Evolutionary conservation across 1,140 invertebrate species (phyloP).

Genomic region (Leptinotarsa texana): DNA sequence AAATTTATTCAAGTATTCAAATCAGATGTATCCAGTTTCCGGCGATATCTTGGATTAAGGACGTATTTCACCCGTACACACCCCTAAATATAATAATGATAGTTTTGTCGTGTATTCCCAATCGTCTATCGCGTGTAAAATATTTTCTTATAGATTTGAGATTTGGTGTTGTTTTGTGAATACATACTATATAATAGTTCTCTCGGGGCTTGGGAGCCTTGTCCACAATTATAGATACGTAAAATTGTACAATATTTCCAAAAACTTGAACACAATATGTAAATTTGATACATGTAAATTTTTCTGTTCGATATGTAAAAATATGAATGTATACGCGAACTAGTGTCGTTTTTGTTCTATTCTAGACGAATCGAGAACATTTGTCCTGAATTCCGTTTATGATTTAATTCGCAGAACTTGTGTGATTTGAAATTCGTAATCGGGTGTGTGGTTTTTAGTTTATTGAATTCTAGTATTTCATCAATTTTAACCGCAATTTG

Average conservation of each 20-base stretch:
- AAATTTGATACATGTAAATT: constrained; percentile 34
- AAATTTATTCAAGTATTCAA: too few species aligned
- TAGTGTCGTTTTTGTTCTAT: neutral
- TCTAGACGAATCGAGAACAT: neutral
- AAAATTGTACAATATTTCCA: constrained; percentile 55
- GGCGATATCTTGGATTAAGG: neutral
- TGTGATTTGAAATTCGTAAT: too few species aligned
- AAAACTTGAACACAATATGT: constrained; percentile 36
- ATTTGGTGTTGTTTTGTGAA: constrained; percentile 46
- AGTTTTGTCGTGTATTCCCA: constrained; percentile 11
- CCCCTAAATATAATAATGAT: neutral
- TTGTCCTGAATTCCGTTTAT: too few species aligned
- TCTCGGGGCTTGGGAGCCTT: constrained; percentile 26
- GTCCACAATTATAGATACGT: constrained; percentile 51
- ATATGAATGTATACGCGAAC: constrained; percentile 48
- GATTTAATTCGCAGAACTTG: too few species aligned
- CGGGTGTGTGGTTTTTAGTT: too few species aligned
- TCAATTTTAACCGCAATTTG: too few species aligned
- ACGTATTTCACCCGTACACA: neutral
- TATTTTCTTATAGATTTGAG: constrained; percentile 43
- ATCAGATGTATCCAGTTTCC: neutral
- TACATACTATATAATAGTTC: constrained; percentile 43
- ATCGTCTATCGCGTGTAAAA: constrained; percentile 37
- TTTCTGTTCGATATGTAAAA: constrained; percentile 46
- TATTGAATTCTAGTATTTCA: too few species aligned